Conservation (phyloP, 2,113 vertebrate species). For the Mus spicilegus region DNA sequence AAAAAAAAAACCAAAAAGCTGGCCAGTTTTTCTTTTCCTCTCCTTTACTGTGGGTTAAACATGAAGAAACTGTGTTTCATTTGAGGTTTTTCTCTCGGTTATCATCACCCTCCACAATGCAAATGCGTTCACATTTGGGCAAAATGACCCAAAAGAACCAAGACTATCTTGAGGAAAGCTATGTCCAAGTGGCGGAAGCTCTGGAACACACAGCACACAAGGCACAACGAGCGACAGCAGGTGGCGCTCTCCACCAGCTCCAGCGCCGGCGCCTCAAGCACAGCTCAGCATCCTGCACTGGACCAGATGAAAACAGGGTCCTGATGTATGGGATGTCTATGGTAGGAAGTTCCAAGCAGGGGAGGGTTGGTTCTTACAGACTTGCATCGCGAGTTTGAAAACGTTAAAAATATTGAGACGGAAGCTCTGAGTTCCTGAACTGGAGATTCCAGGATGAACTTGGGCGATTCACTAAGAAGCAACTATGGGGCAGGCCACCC, state of each 20-base stretch:
- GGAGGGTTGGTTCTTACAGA: background rate
- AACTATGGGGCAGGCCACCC: background rate
- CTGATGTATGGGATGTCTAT: background rate
- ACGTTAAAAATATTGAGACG: background rate
- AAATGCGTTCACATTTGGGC: background rate
- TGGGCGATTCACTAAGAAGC: background rate
- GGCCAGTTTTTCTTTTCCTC: background rate
- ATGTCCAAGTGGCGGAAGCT: background rate
- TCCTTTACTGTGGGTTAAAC: background rate
- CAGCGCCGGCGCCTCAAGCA: background rate
- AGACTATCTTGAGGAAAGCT: background rate
- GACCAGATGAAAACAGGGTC: background rate
- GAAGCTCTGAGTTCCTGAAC: background rate
- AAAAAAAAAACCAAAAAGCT: background rate
- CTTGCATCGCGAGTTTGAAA: slow-evolving; percentile 1
- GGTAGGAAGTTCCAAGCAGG: background rate
- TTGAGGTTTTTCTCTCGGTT: background rate
- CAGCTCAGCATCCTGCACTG: background rate
- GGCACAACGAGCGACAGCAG: slow-evolving; percentile 81
- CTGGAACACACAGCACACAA: slow-evolving; percentile 37
- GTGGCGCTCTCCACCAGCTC: slow-evolving; percentile 86
- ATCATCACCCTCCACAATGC: too few relatives aligned
- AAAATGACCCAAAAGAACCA: background rate
- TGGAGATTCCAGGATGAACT: background rate
- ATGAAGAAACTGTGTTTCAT: background rate